Base-by-base conservation (phyloP, 2,888 invertebrate genomes). In the Latrodectus hesperus region DNA sequence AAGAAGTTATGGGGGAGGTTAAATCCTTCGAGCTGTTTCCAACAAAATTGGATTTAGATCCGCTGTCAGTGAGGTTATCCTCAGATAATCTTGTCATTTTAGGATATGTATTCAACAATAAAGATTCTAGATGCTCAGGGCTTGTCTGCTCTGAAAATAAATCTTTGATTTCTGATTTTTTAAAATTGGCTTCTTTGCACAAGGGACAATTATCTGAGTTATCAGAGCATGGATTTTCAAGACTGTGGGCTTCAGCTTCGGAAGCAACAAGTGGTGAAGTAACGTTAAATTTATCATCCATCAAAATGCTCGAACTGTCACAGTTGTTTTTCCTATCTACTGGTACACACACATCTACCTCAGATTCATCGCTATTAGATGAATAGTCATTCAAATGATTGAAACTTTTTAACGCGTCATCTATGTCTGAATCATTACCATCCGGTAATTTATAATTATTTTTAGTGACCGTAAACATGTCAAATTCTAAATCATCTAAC, bases 401-500 rank as follows among this genome's bases (percentile, higher is more conserved):
- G 72, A 86, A 86, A 77, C 86, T 86, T 72, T 71, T 76, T 16
- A 86, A 81, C 3, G 86, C 86, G 26, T 86, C 86, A 60, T 86
- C 86, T 9, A 86, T 53, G 52, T 86, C 86, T 16, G 81, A 76
- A 60, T 86, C 86, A 38, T 38, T 38, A 3, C 68, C 71, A 11
- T 38, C 16, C n/a, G 14, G 4, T 14, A n/a, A 26, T 65, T 72
- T 74, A 17, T 26, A 14, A 2, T 60, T 17, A 22, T 77, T 77
- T 26, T 77, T 67, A n/a, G 52, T 26, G 3, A 70, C 72, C 1
- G 84, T 70, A 72, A 88, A 88, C 88, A 88, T 88, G 38, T 88
- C 88, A 11, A 88, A 60, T 55, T 88, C 84, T 22, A 88, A 76
- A 76, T 88, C 88, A 65, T 88, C 88, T 10, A 88, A 49, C 51